Conservation (phyloP, 2,888 invertebrate species). For the Cremastobaeus sp. region DNA sequence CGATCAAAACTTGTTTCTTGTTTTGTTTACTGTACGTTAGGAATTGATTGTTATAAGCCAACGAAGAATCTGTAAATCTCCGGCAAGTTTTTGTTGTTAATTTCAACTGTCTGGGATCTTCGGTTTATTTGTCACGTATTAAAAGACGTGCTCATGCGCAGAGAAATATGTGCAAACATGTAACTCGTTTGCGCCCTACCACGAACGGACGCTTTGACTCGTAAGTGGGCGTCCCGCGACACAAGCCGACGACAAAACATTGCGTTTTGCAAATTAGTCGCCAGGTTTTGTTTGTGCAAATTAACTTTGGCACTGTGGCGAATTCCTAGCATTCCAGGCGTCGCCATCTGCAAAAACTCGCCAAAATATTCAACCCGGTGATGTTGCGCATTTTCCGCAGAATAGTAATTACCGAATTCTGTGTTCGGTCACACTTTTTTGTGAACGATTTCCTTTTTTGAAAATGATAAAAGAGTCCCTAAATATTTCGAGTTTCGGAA, state of each 20-base stretch:
- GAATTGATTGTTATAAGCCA: too few relatives aligned
- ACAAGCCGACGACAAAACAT: slow-evolving; percentile 43
- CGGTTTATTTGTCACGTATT: slow-evolving; percentile 52
- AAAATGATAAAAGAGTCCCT: too few relatives aligned
- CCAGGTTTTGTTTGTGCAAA: slow-evolving; percentile 25
- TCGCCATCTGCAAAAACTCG: neutral
- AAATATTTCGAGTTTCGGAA: too few relatives aligned
- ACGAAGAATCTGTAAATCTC: too few relatives aligned
- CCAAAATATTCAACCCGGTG: too few relatives aligned
- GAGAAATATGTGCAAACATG: slow-evolving; percentile 54
- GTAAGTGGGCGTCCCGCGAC: slow-evolving; percentile 47
- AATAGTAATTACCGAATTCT: too few relatives aligned
- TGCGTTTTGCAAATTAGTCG: slow-evolving; percentile 46
- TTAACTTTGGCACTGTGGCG: slow-evolving; percentile 22
- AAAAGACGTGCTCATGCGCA: slow-evolving; percentile 45
- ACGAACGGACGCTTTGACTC: slow-evolving; percentile 50
- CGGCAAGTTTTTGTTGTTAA: slow-evolving; percentile 28
- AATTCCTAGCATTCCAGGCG: neutral
- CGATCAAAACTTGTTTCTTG: too few relatives aligned
- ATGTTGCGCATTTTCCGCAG: too few relatives aligned
- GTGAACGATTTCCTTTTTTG: too few relatives aligned
- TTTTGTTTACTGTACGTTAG: too few relatives aligned
- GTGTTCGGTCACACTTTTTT: too few relatives aligned
- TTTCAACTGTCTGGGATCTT: slow-evolving; percentile 49
- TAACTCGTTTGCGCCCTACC: slow-evolving; percentile 52